phyloP scores from a whole-genome alignment of 2,888 invertebrate genomes.

The Macrosoma leucophasiata region DNA sequence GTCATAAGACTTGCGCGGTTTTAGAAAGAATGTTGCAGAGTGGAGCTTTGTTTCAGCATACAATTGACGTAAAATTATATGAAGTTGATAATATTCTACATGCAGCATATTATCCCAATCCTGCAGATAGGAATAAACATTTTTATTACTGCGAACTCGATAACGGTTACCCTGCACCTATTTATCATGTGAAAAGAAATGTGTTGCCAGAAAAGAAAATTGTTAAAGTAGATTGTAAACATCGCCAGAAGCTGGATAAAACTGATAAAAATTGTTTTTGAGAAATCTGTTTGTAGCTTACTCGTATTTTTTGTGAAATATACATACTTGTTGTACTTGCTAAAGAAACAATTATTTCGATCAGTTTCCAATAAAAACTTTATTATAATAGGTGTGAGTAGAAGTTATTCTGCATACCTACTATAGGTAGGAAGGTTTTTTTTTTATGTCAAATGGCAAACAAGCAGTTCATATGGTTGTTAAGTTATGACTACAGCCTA shows the following conservation, averaged over 20 bases:
- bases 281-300: slow-evolving; percentile 5
- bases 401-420: too few relatives aligned
- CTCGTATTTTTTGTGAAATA: too few relatives aligned
- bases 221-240: slow-evolving; percentile 51
- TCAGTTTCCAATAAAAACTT: too few relatives aligned
- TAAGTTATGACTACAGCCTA: too few relatives aligned
- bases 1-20: slow-evolving; percentile 52
- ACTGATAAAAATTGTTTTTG: slow-evolving; percentile 40
- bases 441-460: too few relatives aligned
- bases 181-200: slow-evolving; percentile 55
- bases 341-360: too few relatives aligned
- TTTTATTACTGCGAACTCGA: slow-evolving; percentile 72
- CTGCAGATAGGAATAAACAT: slow-evolving; percentile 67
- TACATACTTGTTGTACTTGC: too few relatives aligned
- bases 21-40: slow-evolving; percentile 55
- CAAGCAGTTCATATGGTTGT: too few relatives aligned
- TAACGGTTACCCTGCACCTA: slow-evolving; percentile 53
- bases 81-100: slow-evolving; percentile 45
- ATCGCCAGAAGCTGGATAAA: slow-evolving; percentile 49
- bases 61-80: slow-evolving; percentile 53
- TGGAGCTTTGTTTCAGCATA: slow-evolving; percentile 50
- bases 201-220: slow-evolving; percentile 33
- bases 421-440: too few relatives aligned
- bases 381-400: too few relatives aligned
- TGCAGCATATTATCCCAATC: slow-evolving; percentile 59